Base-by-base conservation (phyloP, 2,797 vertebrate genomes). In the Crocidura indochinensis region DNA sequence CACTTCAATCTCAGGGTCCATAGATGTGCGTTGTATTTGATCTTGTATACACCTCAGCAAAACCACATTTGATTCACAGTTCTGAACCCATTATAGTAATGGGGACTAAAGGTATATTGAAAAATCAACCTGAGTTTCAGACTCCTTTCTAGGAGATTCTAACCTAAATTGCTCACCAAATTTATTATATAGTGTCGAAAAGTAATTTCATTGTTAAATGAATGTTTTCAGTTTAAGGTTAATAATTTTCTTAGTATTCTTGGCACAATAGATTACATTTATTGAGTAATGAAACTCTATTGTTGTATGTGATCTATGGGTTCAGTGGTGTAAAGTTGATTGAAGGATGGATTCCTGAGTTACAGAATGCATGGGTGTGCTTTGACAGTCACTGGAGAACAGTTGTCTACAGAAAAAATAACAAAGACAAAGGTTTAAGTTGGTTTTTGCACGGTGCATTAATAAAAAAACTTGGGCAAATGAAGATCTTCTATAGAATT, bases 391-490 rank as follows among this genome's bases (percentile, higher is more conserved):
- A 20, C n/a, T 20, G 44, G 10, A 29, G n/a, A 31, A 9, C 0
- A 1, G 6, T 56, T 64, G 8, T 29, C 17, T 67, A 20, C 6
- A 29, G 31, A 53, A 11, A 10, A 8, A n/a, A 44, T 0, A 20
- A 38, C 27, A 51, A 29, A 5, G 19, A 14, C 44, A 91, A 56
- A 95, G 93, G 27, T 96, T 97, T 77, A 95, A 96, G 47, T 96
- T 96, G 93, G 96, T 97, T 8, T 94, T 0, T 1, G 4, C 2
- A 56, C 6, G 22, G 31, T 7, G 6, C 51, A 8, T 1, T 1
- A 38, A 29, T 73, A n/a, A 51, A 51, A 51, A 51, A 9, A 9
- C 8, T 14, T 51, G 14, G 49, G 14, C 8, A 9, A 9, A 9
- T 4, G 64, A 24, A 14, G 49, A 9, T 8, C 24, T 27, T 24